A percentile compares a stretch with the other conserved stretches of the same genome.
Evolutionary conservation across 2,888 invertebrate species (phyloP).

Genomic region (Drosophila infuscata): DNA sequence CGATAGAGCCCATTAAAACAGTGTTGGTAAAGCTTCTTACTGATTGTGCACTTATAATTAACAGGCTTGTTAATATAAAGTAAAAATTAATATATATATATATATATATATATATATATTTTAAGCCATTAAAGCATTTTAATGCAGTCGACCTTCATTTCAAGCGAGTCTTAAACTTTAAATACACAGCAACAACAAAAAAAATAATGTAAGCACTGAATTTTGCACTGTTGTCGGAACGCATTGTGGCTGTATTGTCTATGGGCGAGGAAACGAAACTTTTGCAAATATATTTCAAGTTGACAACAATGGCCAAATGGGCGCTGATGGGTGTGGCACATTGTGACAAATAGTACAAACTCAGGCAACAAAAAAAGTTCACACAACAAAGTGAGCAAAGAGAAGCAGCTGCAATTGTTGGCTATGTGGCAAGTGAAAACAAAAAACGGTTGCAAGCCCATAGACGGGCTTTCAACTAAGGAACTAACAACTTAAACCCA

Average conservation of each 20-base stretch:
- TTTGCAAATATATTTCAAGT: conserved; percentile 24
- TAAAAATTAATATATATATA: too few species aligned
- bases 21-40: not conserved
- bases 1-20: not conserved
- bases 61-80: too few species aligned
- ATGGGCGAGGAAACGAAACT: conserved; percentile 9
- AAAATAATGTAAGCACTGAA: not conserved
- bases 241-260: conserved; percentile 17
- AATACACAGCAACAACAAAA: not conserved
- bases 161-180: not conserved
- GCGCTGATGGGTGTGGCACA: conserved; percentile 15
- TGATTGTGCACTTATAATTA: not conserved
- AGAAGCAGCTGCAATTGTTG: conserved; percentile 18
- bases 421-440: conserved; percentile 13
- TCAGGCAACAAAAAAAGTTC: conserved; percentile 10
- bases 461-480: not conserved
- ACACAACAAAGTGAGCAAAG: conserved; percentile 5
- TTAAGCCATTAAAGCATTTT: not conserved
- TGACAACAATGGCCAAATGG: conserved; percentile 32
- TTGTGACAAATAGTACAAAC: conserved; percentile 3
- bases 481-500: not conserved
- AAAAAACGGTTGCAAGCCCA: conserved; percentile 7
- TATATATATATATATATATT: too few species aligned
- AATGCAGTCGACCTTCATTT: not conserved
- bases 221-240: conserved; percentile 2